A percentile compares a stretch with the other conserved stretches of the same genome.
Evolutionary conservation across 2,888 invertebrate genomes (phyloP).

Genomic region (Erpobdella octoculata): DNA sequence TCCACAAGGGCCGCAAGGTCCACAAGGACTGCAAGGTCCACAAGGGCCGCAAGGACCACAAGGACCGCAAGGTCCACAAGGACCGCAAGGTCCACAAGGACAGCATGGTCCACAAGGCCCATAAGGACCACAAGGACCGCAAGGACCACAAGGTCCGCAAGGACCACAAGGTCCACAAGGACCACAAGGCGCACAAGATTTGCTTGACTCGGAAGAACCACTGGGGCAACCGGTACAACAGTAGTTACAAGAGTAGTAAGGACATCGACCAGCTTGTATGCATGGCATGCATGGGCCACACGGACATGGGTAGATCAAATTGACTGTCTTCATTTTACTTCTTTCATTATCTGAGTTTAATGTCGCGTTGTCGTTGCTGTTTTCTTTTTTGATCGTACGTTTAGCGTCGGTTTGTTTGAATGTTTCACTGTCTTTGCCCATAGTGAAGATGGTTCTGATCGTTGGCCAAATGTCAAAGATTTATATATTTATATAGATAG

Average conservation of each 20-base stretch:
- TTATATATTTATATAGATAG: too few species aligned
- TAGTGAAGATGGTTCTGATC: too few species aligned
- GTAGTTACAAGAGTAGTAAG: neutral
- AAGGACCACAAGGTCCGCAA: neutral
- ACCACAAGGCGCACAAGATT: neutral
- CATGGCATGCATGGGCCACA: neutral
- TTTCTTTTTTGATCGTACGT: too few species aligned
- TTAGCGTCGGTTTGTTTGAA: too few species aligned
- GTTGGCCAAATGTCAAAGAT: too few species aligned
- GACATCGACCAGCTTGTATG: neutral
- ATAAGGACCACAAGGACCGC: neutral
- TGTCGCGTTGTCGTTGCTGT: neutral
- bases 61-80: neutral
- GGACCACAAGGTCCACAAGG: neutral
- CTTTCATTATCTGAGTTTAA: neutral
- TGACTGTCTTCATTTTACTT: neutral
- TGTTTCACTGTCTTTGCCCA: too few species aligned
- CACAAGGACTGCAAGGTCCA: neutral
- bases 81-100: neutral
- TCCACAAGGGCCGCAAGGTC: neutral
- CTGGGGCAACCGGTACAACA: neutral
- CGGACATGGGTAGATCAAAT: conserved; percentile 21
- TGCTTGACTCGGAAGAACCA: neutral
- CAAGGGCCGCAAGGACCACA: neutral
- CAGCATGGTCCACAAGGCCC: neutral